phyloP scores from a whole-genome alignment of 2,797 vertebrate genomes.

The Chromobotia macracanthus region DNA sequence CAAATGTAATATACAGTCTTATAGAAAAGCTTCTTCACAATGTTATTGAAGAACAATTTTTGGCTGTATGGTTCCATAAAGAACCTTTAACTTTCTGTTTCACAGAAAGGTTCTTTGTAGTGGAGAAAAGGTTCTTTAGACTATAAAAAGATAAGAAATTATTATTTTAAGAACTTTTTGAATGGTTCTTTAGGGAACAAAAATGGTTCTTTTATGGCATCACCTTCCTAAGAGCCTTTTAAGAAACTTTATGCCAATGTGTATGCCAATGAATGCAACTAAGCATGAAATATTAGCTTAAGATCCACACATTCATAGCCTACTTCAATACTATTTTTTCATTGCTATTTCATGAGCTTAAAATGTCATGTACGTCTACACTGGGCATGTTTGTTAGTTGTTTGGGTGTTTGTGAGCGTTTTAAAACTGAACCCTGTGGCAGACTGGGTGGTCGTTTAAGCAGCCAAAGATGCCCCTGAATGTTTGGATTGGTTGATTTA shows the following conservation, averaged over 20 bases:
- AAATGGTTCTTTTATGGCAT: too few relatives aligned
- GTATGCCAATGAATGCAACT: background rate
- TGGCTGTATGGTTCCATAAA: too few relatives aligned
- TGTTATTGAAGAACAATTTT: too few relatives aligned
- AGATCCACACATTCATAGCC: background rate
- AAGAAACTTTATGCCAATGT: background rate
- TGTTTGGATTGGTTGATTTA: conserved; percentile 77
- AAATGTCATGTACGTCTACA: conserved; percentile 27
- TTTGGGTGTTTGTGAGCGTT: conserved; percentile 64
- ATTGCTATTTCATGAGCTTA: conserved; percentile 9
- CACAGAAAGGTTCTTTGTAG: too few relatives aligned
- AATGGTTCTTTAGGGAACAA: too few relatives aligned
- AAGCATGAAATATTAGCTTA: background rate
- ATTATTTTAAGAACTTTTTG: too few relatives aligned
- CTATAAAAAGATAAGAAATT: too few relatives aligned
- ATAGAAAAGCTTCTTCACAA: too few relatives aligned
- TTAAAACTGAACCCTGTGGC: conserved; percentile 62
- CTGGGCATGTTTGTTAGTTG: conserved; percentile 68
- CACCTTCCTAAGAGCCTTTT: too few relatives aligned
- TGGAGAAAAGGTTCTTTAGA: too few relatives aligned
- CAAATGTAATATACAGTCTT: too few relatives aligned
- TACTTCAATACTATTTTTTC: conserved; percentile 25
- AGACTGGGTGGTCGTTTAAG: conserved; percentile 71
- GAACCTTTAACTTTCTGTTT: too few relatives aligned
- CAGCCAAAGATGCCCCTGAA: conserved; percentile 71